Conservation (phyloP, 2,797 vertebrate genomes). For the Anisognathus igniventris region DNA sequence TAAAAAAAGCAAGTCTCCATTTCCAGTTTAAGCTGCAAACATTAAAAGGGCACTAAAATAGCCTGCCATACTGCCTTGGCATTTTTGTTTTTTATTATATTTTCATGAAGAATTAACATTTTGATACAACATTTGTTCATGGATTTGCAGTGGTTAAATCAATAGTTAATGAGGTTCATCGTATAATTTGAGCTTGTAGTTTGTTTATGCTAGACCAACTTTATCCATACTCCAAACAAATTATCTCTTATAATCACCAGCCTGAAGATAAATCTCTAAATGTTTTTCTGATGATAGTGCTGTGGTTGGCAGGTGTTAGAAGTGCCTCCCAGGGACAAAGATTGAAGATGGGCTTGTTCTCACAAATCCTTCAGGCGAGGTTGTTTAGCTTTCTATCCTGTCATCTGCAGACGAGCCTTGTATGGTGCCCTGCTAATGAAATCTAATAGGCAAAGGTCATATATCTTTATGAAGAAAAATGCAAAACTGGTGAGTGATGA, state of each 20-base stretch:
- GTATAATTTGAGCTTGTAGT: constrained; percentile 92
- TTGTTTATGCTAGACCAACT: constrained; percentile 99
- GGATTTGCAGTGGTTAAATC: constrained; percentile 79
- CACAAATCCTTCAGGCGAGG: constrained; percentile 83
- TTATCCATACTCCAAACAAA: constrained; percentile 99
- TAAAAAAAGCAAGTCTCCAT: not conserved
- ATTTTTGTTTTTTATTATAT: not conserved
- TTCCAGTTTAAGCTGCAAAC: not conserved
- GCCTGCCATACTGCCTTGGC: not conserved
- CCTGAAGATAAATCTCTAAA: constrained; percentile 98
- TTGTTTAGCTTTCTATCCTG: constrained; percentile 79
- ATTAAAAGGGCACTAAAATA: not conserved
- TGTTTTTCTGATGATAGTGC: constrained; percentile 99
- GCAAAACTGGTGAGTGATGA: constrained; percentile 77
- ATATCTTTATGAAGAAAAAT: constrained; percentile 83
- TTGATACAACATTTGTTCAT: constrained; percentile 55
- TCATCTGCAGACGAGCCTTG: constrained; percentile 80
- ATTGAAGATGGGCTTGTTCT: constrained; percentile 90
- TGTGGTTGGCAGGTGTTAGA: constrained; percentile 98
- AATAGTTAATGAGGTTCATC: constrained; percentile 88
- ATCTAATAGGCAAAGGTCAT: constrained; percentile 85
- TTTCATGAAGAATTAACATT: constrained; percentile 45
- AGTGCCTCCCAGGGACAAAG: constrained; percentile 98
- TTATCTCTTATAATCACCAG: constrained; percentile 99
- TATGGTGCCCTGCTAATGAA: constrained; percentile 84